These are phyloP conservation scores for Hemicrepidius hirtus DNA, from an alignment of 2,888 invertebrate species.

Conservation along the genomic window DNA sequence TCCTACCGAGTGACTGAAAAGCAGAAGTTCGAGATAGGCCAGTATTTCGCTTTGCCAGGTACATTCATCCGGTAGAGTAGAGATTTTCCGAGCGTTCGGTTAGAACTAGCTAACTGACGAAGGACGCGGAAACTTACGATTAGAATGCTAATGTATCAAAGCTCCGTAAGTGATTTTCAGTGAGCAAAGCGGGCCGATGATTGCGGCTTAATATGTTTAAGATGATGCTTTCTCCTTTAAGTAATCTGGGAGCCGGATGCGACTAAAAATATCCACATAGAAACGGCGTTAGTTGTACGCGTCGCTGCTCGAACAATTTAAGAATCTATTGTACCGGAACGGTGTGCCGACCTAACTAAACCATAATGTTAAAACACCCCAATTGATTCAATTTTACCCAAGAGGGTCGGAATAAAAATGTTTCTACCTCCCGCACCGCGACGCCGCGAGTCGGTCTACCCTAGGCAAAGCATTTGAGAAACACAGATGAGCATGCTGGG, in stretches of 20 bases:
- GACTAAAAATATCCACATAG: slow-evolving; percentile 49
- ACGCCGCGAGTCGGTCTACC: slow-evolving; percentile 60
- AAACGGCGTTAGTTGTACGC: slow-evolving; percentile 53
- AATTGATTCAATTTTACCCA: slow-evolving; percentile 70
- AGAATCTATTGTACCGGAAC: slow-evolving; percentile 55
- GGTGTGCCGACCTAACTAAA: slow-evolving; percentile 60
- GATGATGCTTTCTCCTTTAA: slow-evolving; percentile 55
- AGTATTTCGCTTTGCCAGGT: slow-evolving; percentile 39
- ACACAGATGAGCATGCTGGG: slow-evolving; percentile 71
- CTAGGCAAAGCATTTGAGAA: slow-evolving; percentile 69
- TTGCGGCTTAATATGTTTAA: slow-evolving; percentile 55
- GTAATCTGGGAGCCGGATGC: slow-evolving; percentile 55
- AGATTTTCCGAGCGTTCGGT: slow-evolving; percentile 20
- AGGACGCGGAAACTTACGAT: slow-evolving; percentile 59
- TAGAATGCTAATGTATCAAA: slow-evolving; percentile 64
- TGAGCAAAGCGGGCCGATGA: slow-evolving; percentile 52
- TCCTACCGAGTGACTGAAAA: slow-evolving; percentile 55
- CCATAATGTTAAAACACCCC: slow-evolving; percentile 67
- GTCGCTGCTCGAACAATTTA: slow-evolving; percentile 49
- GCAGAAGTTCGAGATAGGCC: slow-evolving; percentile 33
- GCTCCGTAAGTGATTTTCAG: slow-evolving; percentile 65
- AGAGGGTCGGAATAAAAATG: slow-evolving; percentile 69
- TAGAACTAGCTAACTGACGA: slow-evolving; percentile 54
- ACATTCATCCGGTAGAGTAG: slow-evolving; percentile 20
- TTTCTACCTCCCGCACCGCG: slow-evolving; percentile 59